Conservation (phyloP, 2,888 invertebrate species). For the Meloe dianella region DNA sequence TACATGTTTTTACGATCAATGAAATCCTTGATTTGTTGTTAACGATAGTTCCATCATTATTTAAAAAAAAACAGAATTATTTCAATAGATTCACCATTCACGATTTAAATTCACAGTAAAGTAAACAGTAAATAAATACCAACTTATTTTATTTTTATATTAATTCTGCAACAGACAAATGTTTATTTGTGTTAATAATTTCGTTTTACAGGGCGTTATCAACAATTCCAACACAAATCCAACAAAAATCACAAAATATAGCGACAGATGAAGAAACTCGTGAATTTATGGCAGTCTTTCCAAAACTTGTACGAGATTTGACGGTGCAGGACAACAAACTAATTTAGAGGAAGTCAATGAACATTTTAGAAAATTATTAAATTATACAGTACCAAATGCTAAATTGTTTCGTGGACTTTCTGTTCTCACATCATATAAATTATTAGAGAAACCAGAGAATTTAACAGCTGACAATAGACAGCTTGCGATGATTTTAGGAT, state of each 20-base stretch:
- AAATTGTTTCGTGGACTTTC: slow-evolving; percentile 83
- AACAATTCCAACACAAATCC: slow-evolving; percentile 67
- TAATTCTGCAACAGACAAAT: no score
- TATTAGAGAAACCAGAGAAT: slow-evolving; percentile 70
- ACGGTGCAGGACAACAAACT: slow-evolving; percentile 75
- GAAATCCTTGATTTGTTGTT: no score
- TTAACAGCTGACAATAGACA: slow-evolving; percentile 79
- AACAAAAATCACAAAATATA: slow-evolving; percentile 68
- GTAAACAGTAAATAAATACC: no score
- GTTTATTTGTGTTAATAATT: no score
- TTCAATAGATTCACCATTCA: no score
- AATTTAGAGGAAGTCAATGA: slow-evolving; percentile 81
- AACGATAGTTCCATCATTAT: no score
- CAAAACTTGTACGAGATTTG: slow-evolving; percentile 83
- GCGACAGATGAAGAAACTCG: slow-evolving; percentile 80
- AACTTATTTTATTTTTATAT: no score
- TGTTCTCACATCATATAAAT: slow-evolving; percentile 76
- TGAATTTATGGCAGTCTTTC: slow-evolving; percentile 88
- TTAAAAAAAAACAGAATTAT: no score
- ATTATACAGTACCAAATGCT: slow-evolving; percentile 88
- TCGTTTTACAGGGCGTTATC: slow-evolving; percentile 62
- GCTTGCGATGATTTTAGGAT: slow-evolving; percentile 84
- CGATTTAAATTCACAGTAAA: no score
- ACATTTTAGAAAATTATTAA: slow-evolving; percentile 76
- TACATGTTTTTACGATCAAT: no score